These are phyloP conservation scores for Pelmatolapia mariae DNA, from an alignment of 2,113 vertebrate genomes.

Conservation along the genomic window DNA sequence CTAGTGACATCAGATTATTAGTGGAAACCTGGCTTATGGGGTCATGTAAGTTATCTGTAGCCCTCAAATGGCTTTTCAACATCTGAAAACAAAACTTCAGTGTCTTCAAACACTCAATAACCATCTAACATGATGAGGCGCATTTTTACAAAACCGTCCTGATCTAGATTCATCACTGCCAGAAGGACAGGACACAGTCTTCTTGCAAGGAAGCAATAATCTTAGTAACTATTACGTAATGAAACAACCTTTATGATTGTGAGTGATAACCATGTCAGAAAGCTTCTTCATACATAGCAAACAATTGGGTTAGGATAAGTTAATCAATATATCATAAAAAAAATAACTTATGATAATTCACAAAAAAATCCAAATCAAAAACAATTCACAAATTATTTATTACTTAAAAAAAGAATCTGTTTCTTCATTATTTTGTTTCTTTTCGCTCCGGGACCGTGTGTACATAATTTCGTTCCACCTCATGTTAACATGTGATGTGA, in stretches of 20 bases:
- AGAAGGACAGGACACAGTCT: not conserved
- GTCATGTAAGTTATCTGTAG: not conserved
- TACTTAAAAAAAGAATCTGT: not conserved
- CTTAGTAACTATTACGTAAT: not conserved
- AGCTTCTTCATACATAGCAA: not conserved
- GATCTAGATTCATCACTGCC: not conserved
- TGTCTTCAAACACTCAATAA: not conserved
- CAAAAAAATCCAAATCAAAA: accelerated
- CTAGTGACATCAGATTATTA: not conserved
- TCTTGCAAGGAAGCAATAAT: not conserved
- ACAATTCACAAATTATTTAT: not conserved
- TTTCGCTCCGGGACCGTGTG: not conserved
- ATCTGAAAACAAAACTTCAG: not conserved
- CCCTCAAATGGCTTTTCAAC: not conserved
- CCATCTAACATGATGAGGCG: not conserved
- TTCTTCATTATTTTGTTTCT: not conserved
- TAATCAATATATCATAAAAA: not conserved
- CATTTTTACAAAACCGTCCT: not conserved
- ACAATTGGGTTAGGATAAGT: not conserved
- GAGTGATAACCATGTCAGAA: not conserved
- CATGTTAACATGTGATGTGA: not conserved
- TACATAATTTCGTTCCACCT: not conserved
- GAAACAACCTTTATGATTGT: not conserved
- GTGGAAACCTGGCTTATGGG: not conserved
- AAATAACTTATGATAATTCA: not conserved